Evolutionary conservation across 2,797 vertebrate species (phyloP).

Genomic region (Pangasius macronema): DNA sequence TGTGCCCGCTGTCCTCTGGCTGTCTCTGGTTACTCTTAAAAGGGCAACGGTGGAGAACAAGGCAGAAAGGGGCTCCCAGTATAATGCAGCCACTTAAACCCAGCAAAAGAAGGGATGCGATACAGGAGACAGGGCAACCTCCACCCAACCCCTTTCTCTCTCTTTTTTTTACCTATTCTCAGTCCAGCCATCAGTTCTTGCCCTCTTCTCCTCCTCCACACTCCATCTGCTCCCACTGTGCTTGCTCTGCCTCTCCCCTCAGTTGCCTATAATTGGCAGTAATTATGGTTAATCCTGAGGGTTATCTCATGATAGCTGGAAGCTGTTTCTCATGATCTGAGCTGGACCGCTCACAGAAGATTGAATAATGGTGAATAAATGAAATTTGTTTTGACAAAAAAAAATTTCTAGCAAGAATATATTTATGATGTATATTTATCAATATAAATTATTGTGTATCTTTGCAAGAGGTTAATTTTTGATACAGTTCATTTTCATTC

Average conservation of each 20-base stretch:
- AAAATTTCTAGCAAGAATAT: not conserved
- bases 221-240: constrained; percentile 31
- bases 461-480: not conserved
- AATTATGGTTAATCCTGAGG: constrained; percentile 48
- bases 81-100: constrained; percentile 64
- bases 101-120: constrained; percentile 45
- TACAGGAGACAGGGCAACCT: constrained; percentile 54
- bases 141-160: constrained; percentile 28
- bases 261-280: constrained; percentile 43
- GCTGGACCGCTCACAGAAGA: not conserved
- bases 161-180: constrained; percentile 8
- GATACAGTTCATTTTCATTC: not conserved
- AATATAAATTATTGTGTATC: not conserved
- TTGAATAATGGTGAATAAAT: not conserved
- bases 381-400: not conserved
- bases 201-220: constrained; percentile 25
- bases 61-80: constrained; percentile 49
- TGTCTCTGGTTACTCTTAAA: constrained; percentile 63
- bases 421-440: not conserved
- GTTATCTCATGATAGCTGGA: constrained; percentile 45
- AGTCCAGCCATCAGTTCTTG: constrained; percentile 16
- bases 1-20: constrained; percentile 51
- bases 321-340: constrained; percentile 48
- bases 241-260: constrained; percentile 26
- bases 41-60: constrained; percentile 51